A percentile compares a stretch with the other conserved stretches of the same genome.
Conservation (phyloP, 2,888 invertebrate species). For the Drosophila barbarae region DNA sequence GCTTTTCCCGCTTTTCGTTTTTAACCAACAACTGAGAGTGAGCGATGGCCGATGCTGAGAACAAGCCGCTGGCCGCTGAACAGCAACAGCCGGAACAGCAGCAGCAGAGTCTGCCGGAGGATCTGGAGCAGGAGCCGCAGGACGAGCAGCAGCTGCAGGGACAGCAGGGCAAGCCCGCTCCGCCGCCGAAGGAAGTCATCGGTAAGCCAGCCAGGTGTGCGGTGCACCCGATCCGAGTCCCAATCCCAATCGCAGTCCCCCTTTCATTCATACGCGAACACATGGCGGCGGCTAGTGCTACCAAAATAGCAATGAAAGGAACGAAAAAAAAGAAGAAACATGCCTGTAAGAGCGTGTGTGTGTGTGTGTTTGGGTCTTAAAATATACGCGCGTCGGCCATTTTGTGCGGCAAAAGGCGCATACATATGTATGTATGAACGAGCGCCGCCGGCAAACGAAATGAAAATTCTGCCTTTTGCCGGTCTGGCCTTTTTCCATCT, state of each 20-base stretch:
- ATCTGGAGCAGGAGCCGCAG: conserved; percentile 68
- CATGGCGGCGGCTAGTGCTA: conserved; percentile 44
- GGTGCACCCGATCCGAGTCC: background rate
- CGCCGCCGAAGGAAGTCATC: conserved; percentile 90
- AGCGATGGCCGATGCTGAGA: conserved; percentile 94
- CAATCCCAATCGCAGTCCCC: conserved; percentile 41
- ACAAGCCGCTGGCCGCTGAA: conserved; percentile 69
- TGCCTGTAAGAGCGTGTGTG: conserved; percentile 50
- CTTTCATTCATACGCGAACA: conserved; percentile 53
- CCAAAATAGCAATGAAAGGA: conserved; percentile 65
- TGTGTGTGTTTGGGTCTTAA: conserved; percentile 69
- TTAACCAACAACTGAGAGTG: conserved; percentile 29
- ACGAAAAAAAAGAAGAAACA: conserved; percentile 50
- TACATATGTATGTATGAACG: conserved; percentile 50
- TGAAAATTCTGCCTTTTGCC: conserved; percentile 67
- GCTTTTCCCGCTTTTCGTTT: conserved; percentile 30
- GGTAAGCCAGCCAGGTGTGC: conserved; percentile 81
- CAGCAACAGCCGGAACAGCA: conserved; percentile 81
- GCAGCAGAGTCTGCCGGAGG: conserved; percentile 71
- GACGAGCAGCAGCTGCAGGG: conserved; percentile 24
- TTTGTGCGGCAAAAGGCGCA: conserved; percentile 66
- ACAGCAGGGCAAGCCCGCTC: conserved; percentile 74
- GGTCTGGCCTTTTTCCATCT: conserved; percentile 44
- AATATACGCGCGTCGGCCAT: conserved; percentile 76
- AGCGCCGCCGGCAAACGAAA: conserved; percentile 58